These are phyloP conservation scores for Siniperca scherzeri DNA, from an alignment of 2,797 vertebrate species.

Conservation along the genomic window DNA sequence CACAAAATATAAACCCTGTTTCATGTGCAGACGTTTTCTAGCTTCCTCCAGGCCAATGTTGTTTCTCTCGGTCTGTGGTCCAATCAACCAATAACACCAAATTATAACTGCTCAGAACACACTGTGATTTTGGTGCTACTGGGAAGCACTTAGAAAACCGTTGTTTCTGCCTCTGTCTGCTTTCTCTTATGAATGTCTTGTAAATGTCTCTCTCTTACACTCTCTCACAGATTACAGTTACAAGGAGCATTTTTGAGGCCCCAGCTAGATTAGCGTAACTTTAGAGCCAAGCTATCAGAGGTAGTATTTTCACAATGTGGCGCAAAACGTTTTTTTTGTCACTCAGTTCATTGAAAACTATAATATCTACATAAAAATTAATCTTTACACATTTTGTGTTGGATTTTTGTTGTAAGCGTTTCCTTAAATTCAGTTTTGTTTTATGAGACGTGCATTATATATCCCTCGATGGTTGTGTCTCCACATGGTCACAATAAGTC, in stretches of 20 bases:
- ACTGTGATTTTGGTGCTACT: conserved; percentile 36
- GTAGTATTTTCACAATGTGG: conserved; percentile 23
- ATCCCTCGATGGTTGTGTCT: neutral
- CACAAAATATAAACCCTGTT: neutral
- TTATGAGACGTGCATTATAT: neutral
- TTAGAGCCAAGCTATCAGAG: conserved; percentile 26
- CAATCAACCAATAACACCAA: conserved; percentile 50
- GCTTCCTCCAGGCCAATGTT: conserved; percentile 44
- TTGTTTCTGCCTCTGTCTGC: conserved; percentile 10
- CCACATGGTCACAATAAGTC: conserved; percentile 50
- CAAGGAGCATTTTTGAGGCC: conserved; percentile 9
- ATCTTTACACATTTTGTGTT: neutral
- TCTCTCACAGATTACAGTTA: conserved; percentile 1
- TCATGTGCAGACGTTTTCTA: neutral
- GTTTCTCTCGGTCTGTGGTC: conserved; percentile 38
- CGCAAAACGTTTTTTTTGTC: conserved; percentile 7
- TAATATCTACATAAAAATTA: neutral
- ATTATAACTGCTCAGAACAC: conserved; percentile 31
- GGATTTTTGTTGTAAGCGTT: neutral
- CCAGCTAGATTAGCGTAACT: conserved; percentile 29
- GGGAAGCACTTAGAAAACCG: conserved; percentile 7
- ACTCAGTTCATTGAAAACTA: neutral
- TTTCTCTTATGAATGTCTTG: conserved; percentile 3
- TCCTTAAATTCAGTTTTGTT: neutral
- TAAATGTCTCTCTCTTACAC: conserved; percentile 8